Percentiles rank a stretch among this genome's conserved stretches.
These are phyloP conservation scores for Araneus ventricosus DNA, from an alignment of 1,140 invertebrate species.

Conservation along the genomic window DNA sequence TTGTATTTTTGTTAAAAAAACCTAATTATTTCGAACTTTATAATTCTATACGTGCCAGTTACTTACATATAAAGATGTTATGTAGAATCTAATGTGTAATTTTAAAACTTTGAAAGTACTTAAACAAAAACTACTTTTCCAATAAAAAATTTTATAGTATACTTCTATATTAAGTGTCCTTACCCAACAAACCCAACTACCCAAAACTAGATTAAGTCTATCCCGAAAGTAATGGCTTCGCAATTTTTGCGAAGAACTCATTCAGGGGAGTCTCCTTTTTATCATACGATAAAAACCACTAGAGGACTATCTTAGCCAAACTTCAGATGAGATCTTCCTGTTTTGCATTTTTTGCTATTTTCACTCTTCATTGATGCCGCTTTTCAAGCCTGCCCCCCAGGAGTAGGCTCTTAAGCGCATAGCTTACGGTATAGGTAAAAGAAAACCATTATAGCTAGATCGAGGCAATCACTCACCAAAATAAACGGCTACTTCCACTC, in stretches of 20 bases:
- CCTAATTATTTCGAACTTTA: too few relatives aligned
- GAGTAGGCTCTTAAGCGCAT: not conserved
- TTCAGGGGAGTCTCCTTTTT: not conserved
- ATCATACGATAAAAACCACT: constrained; percentile 30
- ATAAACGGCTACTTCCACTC: not conserved
- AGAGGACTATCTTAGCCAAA: not conserved
- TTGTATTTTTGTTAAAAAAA: too few relatives aligned
- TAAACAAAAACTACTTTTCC: too few relatives aligned
- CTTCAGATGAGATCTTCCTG: constrained; percentile 20
- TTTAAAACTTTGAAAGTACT: too few relatives aligned
- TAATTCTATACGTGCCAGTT: too few relatives aligned
- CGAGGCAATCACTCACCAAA: constrained; percentile 18
- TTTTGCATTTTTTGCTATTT: constrained; percentile 49
- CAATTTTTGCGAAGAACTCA: constrained; percentile 33
- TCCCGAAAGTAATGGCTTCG: constrained; percentile 11
- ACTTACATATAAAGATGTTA: too few relatives aligned
- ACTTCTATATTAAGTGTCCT: not conserved
- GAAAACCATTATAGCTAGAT: constrained; percentile 25
- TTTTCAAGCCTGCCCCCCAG: not conserved
- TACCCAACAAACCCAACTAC: not conserved
- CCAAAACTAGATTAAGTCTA: constrained; percentile 19
- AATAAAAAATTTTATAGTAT: too few relatives aligned
- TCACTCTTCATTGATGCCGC: constrained; percentile 35
- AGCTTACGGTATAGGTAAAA: constrained; percentile 20
- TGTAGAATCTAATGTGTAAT: too few relatives aligned